Evolutionary conservation across 2,888 invertebrate species (phyloP).

Genomic region (Troglohyphantes excavatus): DNA sequence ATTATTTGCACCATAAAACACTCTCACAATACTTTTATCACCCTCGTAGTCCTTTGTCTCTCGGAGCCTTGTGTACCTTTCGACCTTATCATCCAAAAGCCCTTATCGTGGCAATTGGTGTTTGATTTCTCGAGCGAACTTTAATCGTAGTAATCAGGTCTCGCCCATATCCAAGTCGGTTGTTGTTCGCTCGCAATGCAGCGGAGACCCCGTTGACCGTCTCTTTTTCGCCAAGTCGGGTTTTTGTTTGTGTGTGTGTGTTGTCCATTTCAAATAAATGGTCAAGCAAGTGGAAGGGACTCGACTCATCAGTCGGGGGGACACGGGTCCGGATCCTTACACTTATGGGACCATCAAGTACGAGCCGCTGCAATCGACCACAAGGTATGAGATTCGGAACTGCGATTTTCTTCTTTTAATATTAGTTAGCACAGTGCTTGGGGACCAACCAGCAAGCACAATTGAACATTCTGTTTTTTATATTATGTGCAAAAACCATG

Average conservation of each 20-base stretch:
- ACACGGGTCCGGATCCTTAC: constrained; percentile 39
- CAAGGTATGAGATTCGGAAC: not conserved
- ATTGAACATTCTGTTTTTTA: no score
- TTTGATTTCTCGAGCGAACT: constrained; percentile 1
- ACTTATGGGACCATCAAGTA: constrained; percentile 64
- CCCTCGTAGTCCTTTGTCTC: not conserved
- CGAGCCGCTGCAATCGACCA: constrained; percentile 2
- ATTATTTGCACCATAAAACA: no score
- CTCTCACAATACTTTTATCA: not conserved
- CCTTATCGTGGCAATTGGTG: not conserved
- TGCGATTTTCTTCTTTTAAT: no score
- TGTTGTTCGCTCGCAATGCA: not conserved
- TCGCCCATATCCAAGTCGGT: not conserved
- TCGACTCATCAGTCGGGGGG: constrained; percentile 53
- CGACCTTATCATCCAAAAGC: not conserved
- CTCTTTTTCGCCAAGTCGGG: not conserved
- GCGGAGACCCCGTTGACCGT: not conserved
- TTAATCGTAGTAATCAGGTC: not conserved
- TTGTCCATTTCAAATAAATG: constrained; percentile 11
- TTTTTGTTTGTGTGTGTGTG: not conserved
- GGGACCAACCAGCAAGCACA: no score
- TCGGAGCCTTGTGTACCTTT: not conserved
- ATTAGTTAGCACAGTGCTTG: no score
- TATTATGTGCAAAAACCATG: no score
- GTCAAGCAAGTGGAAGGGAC: constrained; percentile 55